These are phyloP conservation scores for Leptopterna dolabrata DNA, from an alignment of 2,888 invertebrate species.

Conservation along the genomic window DNA sequence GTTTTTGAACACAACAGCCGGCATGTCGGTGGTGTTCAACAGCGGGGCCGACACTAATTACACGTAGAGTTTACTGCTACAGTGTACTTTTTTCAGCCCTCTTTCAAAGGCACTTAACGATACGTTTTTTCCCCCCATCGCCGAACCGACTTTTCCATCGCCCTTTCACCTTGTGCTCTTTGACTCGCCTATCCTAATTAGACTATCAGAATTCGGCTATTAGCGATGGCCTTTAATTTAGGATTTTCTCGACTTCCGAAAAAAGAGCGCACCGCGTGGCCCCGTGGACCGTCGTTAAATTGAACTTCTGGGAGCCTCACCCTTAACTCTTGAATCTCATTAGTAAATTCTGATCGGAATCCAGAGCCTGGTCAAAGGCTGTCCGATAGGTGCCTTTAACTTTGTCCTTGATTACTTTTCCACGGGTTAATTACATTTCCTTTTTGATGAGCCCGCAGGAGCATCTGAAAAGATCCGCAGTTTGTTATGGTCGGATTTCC, in stretches of 20 bases:
- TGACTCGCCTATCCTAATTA: background rate
- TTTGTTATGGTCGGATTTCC: background rate
- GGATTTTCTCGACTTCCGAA: background rate
- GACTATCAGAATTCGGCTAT: background rate
- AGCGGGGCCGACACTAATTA: background rate
- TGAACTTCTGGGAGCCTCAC: background rate
- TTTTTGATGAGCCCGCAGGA: background rate
- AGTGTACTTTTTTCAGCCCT: background rate
- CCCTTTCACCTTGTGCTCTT: background rate
- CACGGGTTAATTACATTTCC: slow-evolving; percentile 3
- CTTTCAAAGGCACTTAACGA: background rate
- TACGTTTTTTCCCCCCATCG: background rate
- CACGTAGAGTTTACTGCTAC: background rate
- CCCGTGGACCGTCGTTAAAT: background rate
- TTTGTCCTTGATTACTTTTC: slow-evolving; percentile 7
- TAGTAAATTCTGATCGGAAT: slow-evolving; percentile 7
- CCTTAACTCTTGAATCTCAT: background rate
- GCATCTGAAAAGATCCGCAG: background rate
- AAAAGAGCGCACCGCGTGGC: background rate
- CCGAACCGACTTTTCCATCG: background rate
- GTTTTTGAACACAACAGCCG: background rate
- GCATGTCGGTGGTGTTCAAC: background rate
- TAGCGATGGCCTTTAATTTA: background rate
- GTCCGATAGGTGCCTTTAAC: slow-evolving; percentile 3
- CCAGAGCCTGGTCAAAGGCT: background rate